Base-by-base conservation (phyloP, 2,888 invertebrate genomes). In the Plemyria rubiginata region DNA sequence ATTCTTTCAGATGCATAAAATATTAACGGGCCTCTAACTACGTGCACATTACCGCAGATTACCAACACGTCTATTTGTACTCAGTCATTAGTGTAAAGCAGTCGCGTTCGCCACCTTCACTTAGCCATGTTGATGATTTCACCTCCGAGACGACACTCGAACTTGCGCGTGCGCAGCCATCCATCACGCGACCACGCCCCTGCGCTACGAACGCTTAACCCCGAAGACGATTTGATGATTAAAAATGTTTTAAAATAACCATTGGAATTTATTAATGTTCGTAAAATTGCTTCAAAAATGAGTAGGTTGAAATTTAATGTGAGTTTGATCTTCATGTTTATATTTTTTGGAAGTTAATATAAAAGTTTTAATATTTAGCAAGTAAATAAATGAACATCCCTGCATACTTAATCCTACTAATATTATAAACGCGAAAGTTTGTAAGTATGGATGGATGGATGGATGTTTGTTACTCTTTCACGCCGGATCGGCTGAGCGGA, bases 111-210 rank as follows among this genome's bases (percentile, higher is more conserved):
- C 9, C 11, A 16, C 9, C 16, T 16, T 16, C 16, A 4, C 16
- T 45, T 29, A 11, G 43, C 29, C n/a, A 22, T 5, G n/a, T 7
- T 22, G 16, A 15, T 41, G 40, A 29, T 60, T 48, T 16, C 48
- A 48, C 36, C 57, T 54, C 57, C 28, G 46, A 54, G 60, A 57
- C 55, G 64, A 60, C 60, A 65, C 38, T 64, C 29, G 49, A 53
- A 60, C 22, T 28, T 54, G 60, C 61, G 65, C 62, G 67, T 53
- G 78, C 79, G 79, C 87, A 36, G 64, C 61, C 68, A 91, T 90
- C 89, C 87, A 91, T 90, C 91, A 88, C 71, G 58, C 79, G 53
- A 66, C 89, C 90, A 84, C 90, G 90, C 90, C 90, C 72, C 76
- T 69, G 22, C 52, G 60, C 60, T 63, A 63, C 65, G 58, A 60